phyloP scores from a whole-genome alignment of 2,888 invertebrate genomes.

The Boloria selene region DNA sequence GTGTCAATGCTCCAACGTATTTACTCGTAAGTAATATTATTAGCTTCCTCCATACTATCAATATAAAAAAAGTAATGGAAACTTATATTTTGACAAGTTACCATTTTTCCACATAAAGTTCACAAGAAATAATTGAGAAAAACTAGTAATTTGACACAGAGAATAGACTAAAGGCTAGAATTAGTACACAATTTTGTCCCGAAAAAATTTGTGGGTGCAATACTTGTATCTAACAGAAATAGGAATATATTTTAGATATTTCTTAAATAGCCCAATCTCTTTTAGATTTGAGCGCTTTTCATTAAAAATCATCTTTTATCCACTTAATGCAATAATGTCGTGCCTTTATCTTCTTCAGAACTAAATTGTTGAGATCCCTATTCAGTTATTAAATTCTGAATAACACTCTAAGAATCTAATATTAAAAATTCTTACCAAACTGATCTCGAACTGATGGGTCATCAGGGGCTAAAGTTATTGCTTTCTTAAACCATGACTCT shows the following conservation, averaged over 20 bases:
- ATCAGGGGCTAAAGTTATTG: constrained; percentile 90
- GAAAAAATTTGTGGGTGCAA: too few relatives aligned
- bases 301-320: constrained; percentile 3
- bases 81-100: too few relatives aligned
- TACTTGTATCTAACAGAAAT: background rate
- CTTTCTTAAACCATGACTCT: constrained; percentile 94
- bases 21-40: too few relatives aligned
- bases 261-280: background rate
- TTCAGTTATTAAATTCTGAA: constrained; percentile 13
- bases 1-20: too few relatives aligned
- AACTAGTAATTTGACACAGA: too few relatives aligned
- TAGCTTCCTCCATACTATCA: too few relatives aligned
- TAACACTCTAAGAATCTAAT: constrained; percentile 2
- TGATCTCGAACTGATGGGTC: constrained; percentile 94
- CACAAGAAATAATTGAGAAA: too few relatives aligned
- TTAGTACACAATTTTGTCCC: too few relatives aligned
- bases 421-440: constrained; percentile 84
- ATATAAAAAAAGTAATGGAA: too few relatives aligned
- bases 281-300: background rate
- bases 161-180: too few relatives aligned
- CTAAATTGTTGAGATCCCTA: background rate
- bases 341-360: background rate
- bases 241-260: background rate
- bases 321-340: constrained; percentile 8
- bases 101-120: too few relatives aligned